Percentiles rank a stretch among this genome's conserved stretches.
phyloP scores from a whole-genome alignment of 2,113 vertebrate species.

The Bathybates hornii region DNA sequence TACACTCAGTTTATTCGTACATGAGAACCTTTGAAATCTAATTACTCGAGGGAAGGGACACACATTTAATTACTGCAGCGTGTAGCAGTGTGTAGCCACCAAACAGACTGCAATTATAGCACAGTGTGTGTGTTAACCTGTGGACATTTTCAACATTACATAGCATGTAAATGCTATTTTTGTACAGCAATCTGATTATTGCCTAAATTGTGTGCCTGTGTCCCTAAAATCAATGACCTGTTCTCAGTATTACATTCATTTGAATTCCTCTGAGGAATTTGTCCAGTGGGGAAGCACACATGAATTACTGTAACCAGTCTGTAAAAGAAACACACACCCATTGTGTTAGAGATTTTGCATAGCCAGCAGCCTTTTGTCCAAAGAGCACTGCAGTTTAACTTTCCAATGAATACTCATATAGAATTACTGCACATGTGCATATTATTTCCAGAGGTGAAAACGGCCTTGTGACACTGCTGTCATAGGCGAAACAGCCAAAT shows the following conservation, averaged over 20 bases:
- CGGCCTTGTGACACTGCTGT: background rate
- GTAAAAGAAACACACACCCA: background rate
- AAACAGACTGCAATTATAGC: background rate
- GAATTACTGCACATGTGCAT: background rate
- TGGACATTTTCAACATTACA: background rate
- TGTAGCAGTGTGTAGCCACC: background rate
- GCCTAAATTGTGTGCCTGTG: background rate
- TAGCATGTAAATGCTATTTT: background rate
- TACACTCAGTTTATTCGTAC: background rate
- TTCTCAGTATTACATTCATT: background rate
- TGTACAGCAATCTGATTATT: background rate
- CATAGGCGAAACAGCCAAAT: background rate
- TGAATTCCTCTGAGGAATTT: slow-evolving; percentile 19
- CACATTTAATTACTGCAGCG: background rate
- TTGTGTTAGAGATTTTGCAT: background rate
- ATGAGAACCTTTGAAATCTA: background rate
- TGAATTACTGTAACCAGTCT: background rate
- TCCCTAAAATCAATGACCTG: slow-evolving; percentile 11
- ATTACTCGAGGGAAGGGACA: background rate
- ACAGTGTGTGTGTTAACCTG: background rate
- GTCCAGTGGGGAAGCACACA: background rate
- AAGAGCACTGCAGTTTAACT: background rate
- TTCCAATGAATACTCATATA: background rate
- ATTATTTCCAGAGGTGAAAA: background rate
- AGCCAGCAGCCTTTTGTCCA: background rate